A percentile compares a stretch with the other conserved stretches of the same genome.
phyloP scores from a whole-genome alignment of 2,113 vertebrate genomes.

The Arvicanthis niloticus region DNA sequence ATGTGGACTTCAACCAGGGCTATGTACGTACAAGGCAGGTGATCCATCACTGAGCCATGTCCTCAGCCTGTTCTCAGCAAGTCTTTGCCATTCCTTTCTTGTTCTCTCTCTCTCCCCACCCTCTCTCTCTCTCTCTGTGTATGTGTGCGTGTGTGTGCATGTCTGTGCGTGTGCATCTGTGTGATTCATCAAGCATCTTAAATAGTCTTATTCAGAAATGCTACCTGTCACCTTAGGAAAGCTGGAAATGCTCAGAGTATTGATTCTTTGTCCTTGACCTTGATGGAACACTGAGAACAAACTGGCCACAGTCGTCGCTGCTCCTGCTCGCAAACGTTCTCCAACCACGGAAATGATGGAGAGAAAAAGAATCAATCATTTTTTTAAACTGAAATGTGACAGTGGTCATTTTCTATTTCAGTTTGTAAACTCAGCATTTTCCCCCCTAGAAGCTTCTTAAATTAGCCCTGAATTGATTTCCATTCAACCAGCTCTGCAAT shows the following conservation, averaged over 20 bases:
- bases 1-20: not conserved
- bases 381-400: slow-evolving; percentile 70
- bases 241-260: not conserved
- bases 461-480: slow-evolving; percentile 83
- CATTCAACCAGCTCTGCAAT: slow-evolving; percentile 78
- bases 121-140: too few species aligned
- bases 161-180: not conserved
- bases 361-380: slow-evolving; percentile 69
- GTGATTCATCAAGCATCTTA: not conserved
- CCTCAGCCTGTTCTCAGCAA: not conserved
- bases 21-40: not conserved
- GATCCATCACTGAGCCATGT: not conserved
- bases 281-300: not conserved
- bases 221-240: not conserved
- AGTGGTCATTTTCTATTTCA: slow-evolving; percentile 82
- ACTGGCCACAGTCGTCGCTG: not conserved
- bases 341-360: slow-evolving; percentile 49
- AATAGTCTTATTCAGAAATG: not conserved
- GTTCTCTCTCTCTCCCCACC: not conserved
- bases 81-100: not conserved
- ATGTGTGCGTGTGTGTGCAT: too few species aligned
- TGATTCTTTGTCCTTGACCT: not conserved
- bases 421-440: slow-evolving; percentile 83
- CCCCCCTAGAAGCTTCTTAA: slow-evolving; percentile 78
- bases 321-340: slow-evolving; percentile 18